Evolutionary conservation across 2,888 invertebrate species (phyloP).

Genomic region (Drosophila diplacantha): DNA sequence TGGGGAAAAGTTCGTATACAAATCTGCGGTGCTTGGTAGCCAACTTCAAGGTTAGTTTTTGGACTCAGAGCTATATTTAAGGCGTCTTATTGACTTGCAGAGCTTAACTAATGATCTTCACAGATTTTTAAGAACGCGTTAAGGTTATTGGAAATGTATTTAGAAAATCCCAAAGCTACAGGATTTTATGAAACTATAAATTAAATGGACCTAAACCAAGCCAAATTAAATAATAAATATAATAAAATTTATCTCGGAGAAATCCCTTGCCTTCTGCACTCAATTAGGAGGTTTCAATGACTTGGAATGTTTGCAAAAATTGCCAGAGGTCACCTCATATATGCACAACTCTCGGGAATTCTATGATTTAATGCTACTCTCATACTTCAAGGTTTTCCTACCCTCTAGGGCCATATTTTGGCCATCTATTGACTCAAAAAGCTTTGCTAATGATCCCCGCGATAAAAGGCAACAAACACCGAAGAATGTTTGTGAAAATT

Average conservation of each 20-base stretch:
- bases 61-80: conserved; percentile 12
- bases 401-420: conserved; percentile 6
- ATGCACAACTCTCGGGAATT: neutral
- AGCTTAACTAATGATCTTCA: conserved; percentile 21
- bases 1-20: conserved; percentile 20
- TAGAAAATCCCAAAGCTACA: neutral
- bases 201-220: neutral
- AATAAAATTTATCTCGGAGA: neutral
- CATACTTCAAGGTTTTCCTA: conserved; percentile 46
- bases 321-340: too few species aligned
- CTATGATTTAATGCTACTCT: neutral
- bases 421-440: conserved; percentile 7
- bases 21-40: conserved; percentile 4
- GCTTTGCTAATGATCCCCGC: conserved; percentile 25
- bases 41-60: conserved; percentile 49
- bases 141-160: neutral
- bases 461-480: conserved; percentile 8
- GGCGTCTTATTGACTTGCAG: conserved; percentile 6
- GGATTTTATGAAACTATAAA: neutral
- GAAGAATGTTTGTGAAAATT: conserved; percentile 17
- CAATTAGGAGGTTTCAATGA: neutral
- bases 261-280: neutral
- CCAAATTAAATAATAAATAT: neutral
- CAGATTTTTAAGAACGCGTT: neutral
- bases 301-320: neutral